Evolutionary conservation across 2,797 vertebrate species (phyloP).

Genomic region (Melanotaenia nigrans): DNA sequence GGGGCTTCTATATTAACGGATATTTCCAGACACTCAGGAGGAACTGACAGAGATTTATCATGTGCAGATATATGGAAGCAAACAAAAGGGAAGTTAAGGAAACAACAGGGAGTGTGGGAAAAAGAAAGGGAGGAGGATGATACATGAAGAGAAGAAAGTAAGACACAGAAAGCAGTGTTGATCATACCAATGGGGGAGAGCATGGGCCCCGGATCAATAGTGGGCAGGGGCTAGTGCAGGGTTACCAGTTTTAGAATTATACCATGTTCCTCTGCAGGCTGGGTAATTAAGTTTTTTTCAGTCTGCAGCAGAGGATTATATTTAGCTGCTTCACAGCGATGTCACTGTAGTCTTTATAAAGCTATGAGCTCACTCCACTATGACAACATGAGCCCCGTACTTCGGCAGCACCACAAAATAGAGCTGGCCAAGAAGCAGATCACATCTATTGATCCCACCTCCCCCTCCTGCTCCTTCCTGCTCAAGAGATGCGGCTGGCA

Average conservation of each 20-base stretch:
- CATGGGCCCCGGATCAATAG: conserved; percentile 78
- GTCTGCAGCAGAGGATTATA: conserved; percentile 84
- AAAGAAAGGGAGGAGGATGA: conserved; percentile 53
- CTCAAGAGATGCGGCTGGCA: conserved; percentile 73
- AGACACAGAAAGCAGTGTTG: conserved; percentile 61
- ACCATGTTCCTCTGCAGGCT: conserved; percentile 60
- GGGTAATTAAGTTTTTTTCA: conserved; percentile 81
- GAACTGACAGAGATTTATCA: conserved; percentile 82
- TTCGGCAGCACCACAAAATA: conserved; percentile 75
- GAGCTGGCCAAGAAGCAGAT: conserved; percentile 80
- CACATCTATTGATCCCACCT: conserved; percentile 83
- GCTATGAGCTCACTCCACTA: conserved; percentile 85
- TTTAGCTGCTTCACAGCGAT: conserved; percentile 81
- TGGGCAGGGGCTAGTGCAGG: conserved; percentile 73
- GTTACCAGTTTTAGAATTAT: conserved; percentile 65
- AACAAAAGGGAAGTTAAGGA: conserved; percentile 71
- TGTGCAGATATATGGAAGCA: conserved; percentile 70
- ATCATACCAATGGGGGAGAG: conserved; percentile 64
- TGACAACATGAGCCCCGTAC: conserved; percentile 81
- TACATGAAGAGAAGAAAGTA: conserved; percentile 44
- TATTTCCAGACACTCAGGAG: conserved; percentile 70
- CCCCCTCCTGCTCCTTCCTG: conserved; percentile 77
- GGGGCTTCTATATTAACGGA: conserved; percentile 75
- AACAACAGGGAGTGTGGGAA: conserved; percentile 46
- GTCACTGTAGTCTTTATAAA: conserved; percentile 84